These are phyloP conservation scores for Coptodon rendalli DNA, from an alignment of 2,113 vertebrate species.

Conservation along the genomic window DNA sequence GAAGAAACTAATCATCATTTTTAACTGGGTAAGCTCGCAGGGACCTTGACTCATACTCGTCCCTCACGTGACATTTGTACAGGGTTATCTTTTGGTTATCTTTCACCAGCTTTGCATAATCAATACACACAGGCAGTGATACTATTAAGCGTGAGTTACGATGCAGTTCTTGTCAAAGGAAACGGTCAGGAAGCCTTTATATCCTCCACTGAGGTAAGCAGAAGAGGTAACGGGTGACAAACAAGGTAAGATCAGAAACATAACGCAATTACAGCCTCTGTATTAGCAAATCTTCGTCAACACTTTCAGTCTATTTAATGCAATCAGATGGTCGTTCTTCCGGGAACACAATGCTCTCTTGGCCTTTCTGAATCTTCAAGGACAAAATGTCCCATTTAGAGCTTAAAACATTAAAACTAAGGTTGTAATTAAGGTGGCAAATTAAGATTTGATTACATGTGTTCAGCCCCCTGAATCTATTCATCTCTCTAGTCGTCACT, in stretches of 20 bases:
- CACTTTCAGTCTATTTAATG: not conserved
- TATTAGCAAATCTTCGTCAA: not conserved
- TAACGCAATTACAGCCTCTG: constrained; percentile 18
- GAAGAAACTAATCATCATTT: not conserved
- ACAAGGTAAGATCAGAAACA: not conserved
- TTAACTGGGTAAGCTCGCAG: not conserved
- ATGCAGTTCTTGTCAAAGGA: not conserved
- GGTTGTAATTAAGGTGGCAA: not conserved
- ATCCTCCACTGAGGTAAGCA: not conserved
- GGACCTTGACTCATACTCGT: not conserved
- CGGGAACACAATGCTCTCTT: constrained; percentile 11
- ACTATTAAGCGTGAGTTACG: not conserved
- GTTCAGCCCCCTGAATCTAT: not conserved
- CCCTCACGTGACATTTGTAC: not conserved
- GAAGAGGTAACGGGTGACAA: not conserved
- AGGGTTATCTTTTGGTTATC: not conserved
- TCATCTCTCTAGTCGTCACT: not conserved
- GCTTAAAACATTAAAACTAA: not conserved
- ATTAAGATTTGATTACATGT: not conserved
- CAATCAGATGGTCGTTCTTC: not conserved
- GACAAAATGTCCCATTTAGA: not conserved
- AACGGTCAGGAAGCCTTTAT: not conserved
- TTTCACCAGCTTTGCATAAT: not conserved
- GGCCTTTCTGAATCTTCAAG: not conserved
- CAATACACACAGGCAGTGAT: not conserved